phyloP scores from a whole-genome alignment of 2,888 invertebrate genomes.

The Elegia similella region DNA sequence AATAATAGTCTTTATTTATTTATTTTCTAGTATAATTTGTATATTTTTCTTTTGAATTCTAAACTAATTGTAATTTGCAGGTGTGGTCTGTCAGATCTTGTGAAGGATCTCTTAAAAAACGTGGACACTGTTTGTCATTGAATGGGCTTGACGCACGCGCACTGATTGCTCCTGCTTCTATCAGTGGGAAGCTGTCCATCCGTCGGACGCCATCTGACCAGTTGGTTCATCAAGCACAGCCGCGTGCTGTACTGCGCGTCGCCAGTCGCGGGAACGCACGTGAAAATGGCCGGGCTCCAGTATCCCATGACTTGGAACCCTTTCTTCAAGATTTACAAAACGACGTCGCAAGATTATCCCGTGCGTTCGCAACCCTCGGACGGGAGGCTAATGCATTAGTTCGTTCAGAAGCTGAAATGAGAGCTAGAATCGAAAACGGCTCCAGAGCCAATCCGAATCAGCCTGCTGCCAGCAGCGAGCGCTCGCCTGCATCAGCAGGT shows the following conservation, averaged over 20 bases:
- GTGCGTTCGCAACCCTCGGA: slow-evolving; percentile 60
- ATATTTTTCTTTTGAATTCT: too few relatives aligned
- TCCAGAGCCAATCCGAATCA: slow-evolving; percentile 19
- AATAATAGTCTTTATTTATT: too few relatives aligned
- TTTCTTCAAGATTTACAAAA: slow-evolving; percentile 61
- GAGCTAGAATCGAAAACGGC: slow-evolving; percentile 41
- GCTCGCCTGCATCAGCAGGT: slow-evolving; percentile 23
- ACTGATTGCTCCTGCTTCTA: slow-evolving; percentile 46
- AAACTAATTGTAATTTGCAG: slow-evolving; percentile 33
- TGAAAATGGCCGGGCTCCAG: slow-evolving; percentile 29
- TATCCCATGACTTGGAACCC: slow-evolving; percentile 49
- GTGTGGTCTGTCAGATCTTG: slow-evolving; percentile 73
- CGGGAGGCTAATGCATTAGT: slow-evolving; percentile 55
- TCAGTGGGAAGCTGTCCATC: slow-evolving; percentile 60
- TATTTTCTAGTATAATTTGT: slow-evolving; percentile 5
- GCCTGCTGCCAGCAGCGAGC: slow-evolving; percentile 3
- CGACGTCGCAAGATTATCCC: slow-evolving; percentile 59
- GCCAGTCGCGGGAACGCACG: slow-evolving; percentile 55
- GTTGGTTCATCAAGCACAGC: slow-evolving; percentile 48
- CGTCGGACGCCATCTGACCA: slow-evolving; percentile 59
- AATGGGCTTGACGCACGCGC: slow-evolving; percentile 58
- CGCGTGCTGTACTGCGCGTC: slow-evolving; percentile 67
- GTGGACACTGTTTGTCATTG: slow-evolving; percentile 61
- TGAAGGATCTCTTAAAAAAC: slow-evolving; percentile 69
- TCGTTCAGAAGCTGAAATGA: slow-evolving; percentile 52